phyloP scores from a whole-genome alignment of 2,797 vertebrate genomes.

The Meriones psammophilus region DNA sequence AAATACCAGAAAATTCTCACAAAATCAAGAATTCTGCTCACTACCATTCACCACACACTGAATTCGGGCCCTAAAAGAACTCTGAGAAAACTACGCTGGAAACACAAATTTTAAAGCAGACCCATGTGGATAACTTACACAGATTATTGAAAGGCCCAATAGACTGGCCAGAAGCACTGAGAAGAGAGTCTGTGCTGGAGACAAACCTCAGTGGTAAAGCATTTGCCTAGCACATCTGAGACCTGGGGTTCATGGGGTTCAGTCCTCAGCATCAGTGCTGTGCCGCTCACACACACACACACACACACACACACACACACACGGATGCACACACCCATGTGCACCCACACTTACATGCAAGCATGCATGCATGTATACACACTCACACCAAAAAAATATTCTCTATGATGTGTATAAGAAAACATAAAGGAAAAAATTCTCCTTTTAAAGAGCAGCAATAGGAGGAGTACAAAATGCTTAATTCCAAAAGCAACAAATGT shows the following conservation, averaged over 20 bases:
- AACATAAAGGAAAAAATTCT: background rate
- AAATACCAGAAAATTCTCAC: constrained; percentile 58
- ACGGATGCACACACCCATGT: background rate
- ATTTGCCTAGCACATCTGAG: background rate
- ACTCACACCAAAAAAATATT: background rate
- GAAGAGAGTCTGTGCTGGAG: background rate
- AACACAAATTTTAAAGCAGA: constrained; percentile 26
- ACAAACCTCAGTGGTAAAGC: background rate
- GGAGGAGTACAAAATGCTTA: background rate
- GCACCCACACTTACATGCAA: background rate
- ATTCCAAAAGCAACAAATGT: constrained; percentile 19
- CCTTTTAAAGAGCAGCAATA: background rate
- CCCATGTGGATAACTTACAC: background rate
- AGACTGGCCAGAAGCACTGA: background rate
- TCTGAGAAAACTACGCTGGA: constrained; percentile 27
- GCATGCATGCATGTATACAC: background rate
- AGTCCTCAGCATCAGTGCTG: background rate
- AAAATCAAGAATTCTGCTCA: constrained; percentile 21
- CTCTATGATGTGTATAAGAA: constrained; percentile 1
- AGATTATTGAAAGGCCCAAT: background rate
- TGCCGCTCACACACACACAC: no score
- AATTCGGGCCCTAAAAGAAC: constrained; percentile 16
- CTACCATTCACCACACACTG: background rate
- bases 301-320: background rate
- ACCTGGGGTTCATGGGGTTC: background rate